These are phyloP conservation scores for Lithobates sylvaticus DNA, from an alignment of 2,797 vertebrate genomes.

Conservation along the genomic window DNA sequence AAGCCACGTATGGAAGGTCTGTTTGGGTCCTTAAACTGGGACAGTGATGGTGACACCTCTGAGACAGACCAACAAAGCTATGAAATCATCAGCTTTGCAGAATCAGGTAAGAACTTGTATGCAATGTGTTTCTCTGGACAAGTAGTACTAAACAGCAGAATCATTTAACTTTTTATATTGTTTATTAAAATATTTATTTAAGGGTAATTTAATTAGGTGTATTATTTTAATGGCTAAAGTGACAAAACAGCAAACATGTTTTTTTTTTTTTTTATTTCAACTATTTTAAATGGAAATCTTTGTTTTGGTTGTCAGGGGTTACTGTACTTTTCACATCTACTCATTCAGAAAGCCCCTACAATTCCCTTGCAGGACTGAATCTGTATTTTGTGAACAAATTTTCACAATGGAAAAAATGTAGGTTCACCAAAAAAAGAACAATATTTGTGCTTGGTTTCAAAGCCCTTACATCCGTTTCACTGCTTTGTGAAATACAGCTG, in stretches of 20 bases:
- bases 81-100: conserved; percentile 94
- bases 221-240: too few species aligned
- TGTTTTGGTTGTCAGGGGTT: too few species aligned
- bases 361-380: not conserved
- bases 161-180: not conserved
- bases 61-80: conserved; percentile 75
- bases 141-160: not conserved
- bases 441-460: too few species aligned
- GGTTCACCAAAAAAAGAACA: too few species aligned
- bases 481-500: too few species aligned
- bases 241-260: too few species aligned
- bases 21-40: conserved; percentile 70
- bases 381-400: too few species aligned
- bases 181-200: not conserved
- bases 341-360: not conserved
- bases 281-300: too few species aligned
- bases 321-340: not conserved
- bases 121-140: not conserved
- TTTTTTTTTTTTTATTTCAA: too few species aligned
- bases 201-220: too few species aligned
- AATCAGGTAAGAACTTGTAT: conserved; percentile 68
- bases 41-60: not conserved
- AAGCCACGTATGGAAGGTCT: conserved; percentile 75
- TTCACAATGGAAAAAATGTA: too few species aligned
- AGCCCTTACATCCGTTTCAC: too few species aligned